These are phyloP conservation scores for Erpetoichthys calabaricus DNA, from an alignment of 2,797 vertebrate genomes.

Conservation along the genomic window DNA sequence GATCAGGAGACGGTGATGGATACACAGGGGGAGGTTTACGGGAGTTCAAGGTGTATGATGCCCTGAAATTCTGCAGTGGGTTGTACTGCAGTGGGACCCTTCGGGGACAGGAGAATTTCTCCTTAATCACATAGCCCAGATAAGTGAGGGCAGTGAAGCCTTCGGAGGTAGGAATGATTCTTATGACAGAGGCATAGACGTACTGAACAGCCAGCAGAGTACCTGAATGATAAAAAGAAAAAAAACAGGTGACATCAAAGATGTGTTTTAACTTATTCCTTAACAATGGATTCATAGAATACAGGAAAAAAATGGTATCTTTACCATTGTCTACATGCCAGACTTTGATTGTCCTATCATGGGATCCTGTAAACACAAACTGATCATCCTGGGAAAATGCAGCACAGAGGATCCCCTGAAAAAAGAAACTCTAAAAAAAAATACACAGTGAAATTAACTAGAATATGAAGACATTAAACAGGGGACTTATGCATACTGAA, in stretches of 20 bases:
- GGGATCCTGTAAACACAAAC: slow-evolving; percentile 46
- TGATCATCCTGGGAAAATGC: slow-evolving; percentile 58
- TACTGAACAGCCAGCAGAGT: slow-evolving; percentile 50
- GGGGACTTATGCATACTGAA: too few species aligned
- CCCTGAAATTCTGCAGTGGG: slow-evolving; percentile 42
- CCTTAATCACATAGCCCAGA: slow-evolving; percentile 37
- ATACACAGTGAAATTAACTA: slow-evolving; percentile 4
- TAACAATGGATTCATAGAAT: too few species aligned
- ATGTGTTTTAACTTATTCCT: too few species aligned
- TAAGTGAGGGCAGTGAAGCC: slow-evolving; percentile 51
- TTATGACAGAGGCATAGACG: slow-evolving; percentile 43
- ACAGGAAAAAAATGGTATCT: background rate
- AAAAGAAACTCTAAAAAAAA: slow-evolving; percentile 44
- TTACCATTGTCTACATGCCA: slow-evolving; percentile 39
- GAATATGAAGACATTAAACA: background rate
- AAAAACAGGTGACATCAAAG: background rate
- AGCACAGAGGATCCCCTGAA: slow-evolving; percentile 48
- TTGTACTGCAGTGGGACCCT: slow-evolving; percentile 30
- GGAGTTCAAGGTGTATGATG: slow-evolving; percentile 44
- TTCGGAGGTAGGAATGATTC: slow-evolving; percentile 38
- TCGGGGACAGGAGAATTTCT: slow-evolving; percentile 47
- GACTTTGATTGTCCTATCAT: slow-evolving; percentile 54
- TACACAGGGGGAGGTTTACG: slow-evolving; percentile 19
- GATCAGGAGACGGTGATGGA: background rate
- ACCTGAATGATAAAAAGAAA: slow-evolving; percentile 29